Evolutionary conservation across 2,113 vertebrate genomes (phyloP).

Genomic region (Lycaon pictus): DNA sequence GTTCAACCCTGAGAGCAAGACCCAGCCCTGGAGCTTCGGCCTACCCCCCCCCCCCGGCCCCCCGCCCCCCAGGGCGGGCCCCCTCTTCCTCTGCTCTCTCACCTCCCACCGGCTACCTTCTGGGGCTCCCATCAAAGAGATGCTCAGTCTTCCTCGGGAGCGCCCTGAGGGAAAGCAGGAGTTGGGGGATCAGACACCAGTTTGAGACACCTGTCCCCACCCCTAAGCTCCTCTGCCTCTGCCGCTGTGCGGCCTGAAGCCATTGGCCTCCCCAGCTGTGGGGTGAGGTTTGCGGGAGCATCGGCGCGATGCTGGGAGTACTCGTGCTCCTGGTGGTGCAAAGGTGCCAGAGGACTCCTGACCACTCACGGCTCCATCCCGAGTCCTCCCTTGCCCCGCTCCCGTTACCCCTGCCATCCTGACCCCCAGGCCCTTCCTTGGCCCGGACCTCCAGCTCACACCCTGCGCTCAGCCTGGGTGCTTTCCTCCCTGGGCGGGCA

Average conservation of each 20-base stretch:
- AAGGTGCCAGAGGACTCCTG: neutral
- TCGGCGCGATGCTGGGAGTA: no score
- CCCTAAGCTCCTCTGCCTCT: no score
- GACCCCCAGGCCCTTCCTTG: neutral
- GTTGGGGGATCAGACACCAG: neutral
- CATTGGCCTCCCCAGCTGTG: neutral
- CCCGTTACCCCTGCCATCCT: accelerated
- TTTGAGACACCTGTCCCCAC: neutral
- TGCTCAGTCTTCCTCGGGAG: neutral
- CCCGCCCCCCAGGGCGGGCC: accelerated
- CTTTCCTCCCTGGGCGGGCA: neutral
- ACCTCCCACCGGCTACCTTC: neutral
- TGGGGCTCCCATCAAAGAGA: neutral
- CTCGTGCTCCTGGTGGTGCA: no score
- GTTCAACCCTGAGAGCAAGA: neutral
- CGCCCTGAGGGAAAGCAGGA: accelerated
- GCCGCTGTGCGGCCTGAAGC: neutral
- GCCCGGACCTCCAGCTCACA: neutral
- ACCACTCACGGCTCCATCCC: accelerated
- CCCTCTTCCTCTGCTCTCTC: neutral
- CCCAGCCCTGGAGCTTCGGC: no score
- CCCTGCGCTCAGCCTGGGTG: neutral
- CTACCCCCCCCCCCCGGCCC: no score
- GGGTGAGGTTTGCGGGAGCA: neutral
- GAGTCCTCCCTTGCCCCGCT: neutral